phyloP scores from a whole-genome alignment of 1,140 invertebrate genomes.

The Lasioglossum baleicum region DNA sequence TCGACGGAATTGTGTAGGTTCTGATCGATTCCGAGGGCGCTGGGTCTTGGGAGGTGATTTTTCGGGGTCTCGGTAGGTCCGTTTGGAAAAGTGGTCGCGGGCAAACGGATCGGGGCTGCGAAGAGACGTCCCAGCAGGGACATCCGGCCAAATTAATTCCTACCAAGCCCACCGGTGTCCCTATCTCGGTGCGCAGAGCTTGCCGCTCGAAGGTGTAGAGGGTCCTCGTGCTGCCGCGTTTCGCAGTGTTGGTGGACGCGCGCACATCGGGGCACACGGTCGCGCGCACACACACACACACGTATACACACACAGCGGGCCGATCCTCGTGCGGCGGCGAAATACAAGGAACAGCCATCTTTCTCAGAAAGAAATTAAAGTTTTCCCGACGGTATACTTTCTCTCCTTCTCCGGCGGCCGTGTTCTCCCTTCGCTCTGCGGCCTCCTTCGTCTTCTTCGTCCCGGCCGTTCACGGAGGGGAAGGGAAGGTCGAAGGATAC shows the following conservation, averaged over 20 bases:
- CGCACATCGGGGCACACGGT: conserved; percentile 3
- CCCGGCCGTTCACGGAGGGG: conserved; percentile 43
- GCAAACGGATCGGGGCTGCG: conserved; percentile 43
- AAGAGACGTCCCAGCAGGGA: conserved; percentile 48
- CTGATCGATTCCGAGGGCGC: too few relatives aligned
- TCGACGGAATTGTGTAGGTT: too few relatives aligned
- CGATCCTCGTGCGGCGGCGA: conserved; percentile 45
- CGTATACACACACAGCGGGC: conserved; percentile 11
- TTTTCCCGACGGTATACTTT: conserved; percentile 73
- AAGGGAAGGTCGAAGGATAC: conserved; percentile 63
- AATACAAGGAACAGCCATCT: conserved; percentile 70
- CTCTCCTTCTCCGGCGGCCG: conserved; percentile 15
- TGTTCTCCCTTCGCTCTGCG: conserved; percentile 11
- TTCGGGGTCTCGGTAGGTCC: not conserved
- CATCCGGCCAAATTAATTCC: conserved; percentile 65
- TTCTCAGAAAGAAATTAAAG: conserved; percentile 77
- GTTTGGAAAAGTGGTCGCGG: conserved; percentile 53
- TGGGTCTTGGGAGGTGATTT: too few relatives aligned
- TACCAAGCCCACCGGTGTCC: conserved; percentile 34
- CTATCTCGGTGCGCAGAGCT: not conserved
- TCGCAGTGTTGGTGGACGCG: conserved; percentile 9
- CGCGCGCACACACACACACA: too few relatives aligned
- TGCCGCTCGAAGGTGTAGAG: not conserved
- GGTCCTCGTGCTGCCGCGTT: not conserved
- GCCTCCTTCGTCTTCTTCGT: conserved; percentile 17